Conservation (phyloP, 2,113 vertebrate species). For the Zonotrichia leucophrys region DNA sequence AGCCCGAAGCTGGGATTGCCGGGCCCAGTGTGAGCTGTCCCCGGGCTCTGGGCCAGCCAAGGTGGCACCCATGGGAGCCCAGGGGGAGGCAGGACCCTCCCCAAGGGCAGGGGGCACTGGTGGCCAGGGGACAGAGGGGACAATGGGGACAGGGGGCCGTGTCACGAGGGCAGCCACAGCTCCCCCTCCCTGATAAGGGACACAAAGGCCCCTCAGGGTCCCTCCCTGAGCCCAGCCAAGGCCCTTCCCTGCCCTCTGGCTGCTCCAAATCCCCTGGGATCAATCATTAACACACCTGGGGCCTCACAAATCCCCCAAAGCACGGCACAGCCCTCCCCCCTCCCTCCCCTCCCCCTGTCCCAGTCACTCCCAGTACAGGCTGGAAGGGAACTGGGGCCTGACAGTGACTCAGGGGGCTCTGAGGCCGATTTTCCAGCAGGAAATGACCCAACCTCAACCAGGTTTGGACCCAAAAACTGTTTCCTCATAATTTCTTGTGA, state of each 20-base stretch:
- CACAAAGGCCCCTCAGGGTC: background rate
- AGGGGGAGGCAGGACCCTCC: background rate
- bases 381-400: background rate
- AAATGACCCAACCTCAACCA: no score
- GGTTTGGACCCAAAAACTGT: no score
- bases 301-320: background rate
- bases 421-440: no score
- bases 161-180: background rate
- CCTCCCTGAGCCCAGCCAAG: background rate
- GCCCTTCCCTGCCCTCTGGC: background rate
- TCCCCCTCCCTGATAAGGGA: background rate
- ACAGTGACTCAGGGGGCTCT: rapidly evolving
- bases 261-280: background rate
- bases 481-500: no score
- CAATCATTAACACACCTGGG: background rate
- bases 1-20: background rate
- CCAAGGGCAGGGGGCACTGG: no score
- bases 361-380: background rate
- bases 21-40: rapidly evolving
- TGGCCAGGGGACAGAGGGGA: no score
- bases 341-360: no score
- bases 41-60: no score
- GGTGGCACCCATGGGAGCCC: rapidly evolving
- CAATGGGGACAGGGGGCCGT: no score
- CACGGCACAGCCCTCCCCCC: background rate